Evolutionary conservation across 2,888 invertebrate species (phyloP).

Genomic region (Epiblema foenella): DNA sequence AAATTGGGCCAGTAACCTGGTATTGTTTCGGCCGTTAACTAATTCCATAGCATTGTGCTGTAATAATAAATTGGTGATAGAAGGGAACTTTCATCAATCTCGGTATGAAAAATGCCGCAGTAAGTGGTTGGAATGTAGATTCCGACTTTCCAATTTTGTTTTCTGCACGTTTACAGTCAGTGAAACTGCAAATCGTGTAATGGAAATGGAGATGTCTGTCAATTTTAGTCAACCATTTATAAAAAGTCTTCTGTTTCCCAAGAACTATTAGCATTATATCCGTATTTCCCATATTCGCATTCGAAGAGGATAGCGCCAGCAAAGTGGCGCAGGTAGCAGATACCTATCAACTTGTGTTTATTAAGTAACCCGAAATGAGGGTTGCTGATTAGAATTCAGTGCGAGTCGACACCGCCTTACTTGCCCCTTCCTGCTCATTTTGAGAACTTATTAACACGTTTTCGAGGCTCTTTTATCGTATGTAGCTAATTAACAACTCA

Average conservation of each 20-base stretch:
- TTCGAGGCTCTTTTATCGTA: constrained; percentile 21
- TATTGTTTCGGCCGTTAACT: constrained; percentile 23
- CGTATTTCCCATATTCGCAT: too few species aligned
- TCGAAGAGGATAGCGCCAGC: constrained; percentile 11
- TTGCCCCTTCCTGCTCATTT: constrained; percentile 36
- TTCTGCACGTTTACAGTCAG: constrained; percentile 35
- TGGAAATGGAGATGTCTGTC: constrained; percentile 35
- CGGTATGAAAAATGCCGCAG: constrained; percentile 45
- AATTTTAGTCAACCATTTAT: too few species aligned
- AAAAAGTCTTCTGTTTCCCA: background rate
- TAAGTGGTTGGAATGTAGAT: constrained; percentile 48
- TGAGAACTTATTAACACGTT: constrained; percentile 37
- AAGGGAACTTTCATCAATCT: constrained; percentile 37
- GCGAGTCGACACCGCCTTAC: constrained; percentile 42
- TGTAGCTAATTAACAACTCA: constrained; percentile 27
- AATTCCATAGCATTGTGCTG: constrained; percentile 9
- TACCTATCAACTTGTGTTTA: constrained; percentile 15
- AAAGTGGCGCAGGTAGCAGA: background rate
- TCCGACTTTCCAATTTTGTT: constrained; percentile 46
- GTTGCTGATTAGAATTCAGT: constrained; percentile 55
- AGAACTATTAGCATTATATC: background rate
- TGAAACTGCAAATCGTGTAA: constrained; percentile 6
- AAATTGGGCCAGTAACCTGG: constrained; percentile 4
- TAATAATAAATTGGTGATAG: constrained; percentile 8
- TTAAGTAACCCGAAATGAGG: constrained; percentile 37